A percentile compares a stretch with the other conserved stretches of the same genome.
Evolutionary conservation across 1,140 invertebrate species (phyloP).

Genomic region (Diploscapter pachys): DNA sequence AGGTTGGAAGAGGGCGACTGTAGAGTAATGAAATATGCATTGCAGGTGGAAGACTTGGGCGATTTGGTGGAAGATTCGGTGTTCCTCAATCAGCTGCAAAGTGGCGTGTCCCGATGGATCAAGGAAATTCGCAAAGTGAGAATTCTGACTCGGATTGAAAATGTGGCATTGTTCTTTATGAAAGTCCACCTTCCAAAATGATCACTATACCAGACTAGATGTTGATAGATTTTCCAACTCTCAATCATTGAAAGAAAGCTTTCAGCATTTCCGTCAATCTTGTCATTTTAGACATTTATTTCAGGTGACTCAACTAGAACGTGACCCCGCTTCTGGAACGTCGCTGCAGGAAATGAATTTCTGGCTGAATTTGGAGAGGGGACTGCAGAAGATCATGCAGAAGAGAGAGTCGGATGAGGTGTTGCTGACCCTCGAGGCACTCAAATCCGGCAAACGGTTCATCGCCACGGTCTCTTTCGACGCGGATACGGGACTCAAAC

Average conservation of each 20-base stretch:
- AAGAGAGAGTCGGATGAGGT: conserved; percentile 86
- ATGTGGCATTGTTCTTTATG: too few relatives aligned
- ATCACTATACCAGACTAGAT: too few relatives aligned
- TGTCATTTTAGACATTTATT: too few relatives aligned
- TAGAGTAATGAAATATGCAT: conserved; percentile 60
- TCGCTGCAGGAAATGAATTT: conserved; percentile 95
- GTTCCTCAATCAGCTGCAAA: conserved; percentile 92
- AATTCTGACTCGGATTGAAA: too few relatives aligned
- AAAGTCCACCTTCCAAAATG: too few relatives aligned
- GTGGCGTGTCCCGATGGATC: conserved; percentile 97
- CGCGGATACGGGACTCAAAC: conserved; percentile 91
- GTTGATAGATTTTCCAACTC: too few relatives aligned
- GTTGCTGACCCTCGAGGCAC: conserved; percentile 81
- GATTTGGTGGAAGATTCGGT: conserved; percentile 79
- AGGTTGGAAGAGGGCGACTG: conserved; percentile 71
- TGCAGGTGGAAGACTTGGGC: conserved; percentile 44
- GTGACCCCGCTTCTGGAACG: conserved; percentile 94
- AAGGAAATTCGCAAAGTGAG: conserved; percentile 88
- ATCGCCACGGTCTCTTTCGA: conserved; percentile 98
- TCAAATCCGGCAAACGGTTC: conserved; percentile 97
- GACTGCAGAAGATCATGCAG: conserved; percentile 90
- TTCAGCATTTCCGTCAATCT: too few relatives aligned
- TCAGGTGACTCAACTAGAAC: conserved; percentile 79
- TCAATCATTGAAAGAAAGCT: too few relatives aligned
- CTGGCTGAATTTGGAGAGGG: conserved; percentile 97